Evolutionary conservation across 2,113 vertebrate species (phyloP), one percentile per base, ranked within the genome.

Genomic region (Amia ocellicauda): DNA sequence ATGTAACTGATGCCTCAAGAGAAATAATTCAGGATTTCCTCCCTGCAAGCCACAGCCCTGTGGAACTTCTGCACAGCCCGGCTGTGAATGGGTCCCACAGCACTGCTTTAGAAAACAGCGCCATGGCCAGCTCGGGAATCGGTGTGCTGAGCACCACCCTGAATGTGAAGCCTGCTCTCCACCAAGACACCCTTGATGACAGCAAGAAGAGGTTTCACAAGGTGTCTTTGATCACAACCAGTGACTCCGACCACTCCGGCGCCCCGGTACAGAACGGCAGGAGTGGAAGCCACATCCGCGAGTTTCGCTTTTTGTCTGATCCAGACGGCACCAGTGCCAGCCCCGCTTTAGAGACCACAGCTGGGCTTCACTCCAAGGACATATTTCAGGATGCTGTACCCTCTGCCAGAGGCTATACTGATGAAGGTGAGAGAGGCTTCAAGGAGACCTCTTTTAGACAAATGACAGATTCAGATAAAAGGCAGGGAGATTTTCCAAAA

Each of bases 161-260:
- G 61, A 86, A 58, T 14, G 27, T 82, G 60, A 85, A 65, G 20
- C 85, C 69, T 23, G 23, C 29, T 0, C 47, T 67, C 0, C 20
- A 64, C 2, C 47, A 10, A 0, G 31, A 76, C 0, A 65, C 62
- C 0, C 70, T 41, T 3, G 65, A 89, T 0, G 82, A 92, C n/a
- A 47, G 52, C 58, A 81, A 73, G 23, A 66, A 73, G n/a, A 71
- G 75, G 8, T 75, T 91, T 22, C 83, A 65, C 58, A 93, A 94
- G 72, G 72, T 91, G 22, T 93, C 88, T 0, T 78, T 91, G 70
- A 78, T 90, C 24, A 57, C 2, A 1, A 62, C 7, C n/a, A 47
- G 20, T 40, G 55, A 49, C 11, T 16, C 20, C 27, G 41, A 29
- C 4, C 10, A 1, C 17, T 5, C 47, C 3, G n/a, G 27, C 27